These are phyloP conservation scores for Osmerus eperlanus DNA, from an alignment of 2,113 vertebrate genomes.

Conservation along the genomic window DNA sequence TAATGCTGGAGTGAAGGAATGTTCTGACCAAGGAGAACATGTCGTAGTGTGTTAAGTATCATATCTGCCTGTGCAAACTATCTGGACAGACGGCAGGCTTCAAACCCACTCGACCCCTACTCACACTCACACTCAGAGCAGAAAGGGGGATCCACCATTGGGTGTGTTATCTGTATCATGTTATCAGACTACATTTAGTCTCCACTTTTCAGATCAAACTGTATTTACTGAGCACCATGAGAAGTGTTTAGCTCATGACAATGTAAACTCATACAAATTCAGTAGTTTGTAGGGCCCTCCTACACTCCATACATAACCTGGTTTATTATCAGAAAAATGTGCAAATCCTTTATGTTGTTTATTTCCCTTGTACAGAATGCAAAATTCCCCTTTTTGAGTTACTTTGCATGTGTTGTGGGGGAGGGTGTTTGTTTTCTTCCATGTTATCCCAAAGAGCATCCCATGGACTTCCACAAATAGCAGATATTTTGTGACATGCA, in stretches of 20 bases:
- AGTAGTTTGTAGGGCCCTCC: background rate
- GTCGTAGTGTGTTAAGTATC: background rate
- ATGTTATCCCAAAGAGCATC: background rate
- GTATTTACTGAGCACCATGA: too few relatives aligned
- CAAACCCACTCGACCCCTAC: too few relatives aligned
- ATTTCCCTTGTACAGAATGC: background rate
- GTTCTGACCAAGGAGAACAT: background rate
- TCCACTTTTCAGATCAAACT: too few relatives aligned
- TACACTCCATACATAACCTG: background rate
- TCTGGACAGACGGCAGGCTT: too few relatives aligned
- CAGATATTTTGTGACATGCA: background rate
- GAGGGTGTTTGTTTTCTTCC: background rate
- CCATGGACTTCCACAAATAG: background rate
- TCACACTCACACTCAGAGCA: background rate
- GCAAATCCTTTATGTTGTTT: too few relatives aligned
- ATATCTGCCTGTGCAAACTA: background rate
- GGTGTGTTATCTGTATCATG: too few relatives aligned
- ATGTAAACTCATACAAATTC: background rate
- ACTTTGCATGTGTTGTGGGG: background rate
- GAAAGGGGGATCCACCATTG: background rate
- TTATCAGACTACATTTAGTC: too few relatives aligned
- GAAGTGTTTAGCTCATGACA: background rate
- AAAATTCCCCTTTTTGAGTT: too few relatives aligned
- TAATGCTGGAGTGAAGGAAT: conserved; percentile 1
- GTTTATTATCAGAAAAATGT: background rate